A percentile compares a stretch with the other conserved stretches of the same genome.
phyloP scores from a whole-genome alignment of 2,888 invertebrate genomes.

The Acronicta leporina region DNA sequence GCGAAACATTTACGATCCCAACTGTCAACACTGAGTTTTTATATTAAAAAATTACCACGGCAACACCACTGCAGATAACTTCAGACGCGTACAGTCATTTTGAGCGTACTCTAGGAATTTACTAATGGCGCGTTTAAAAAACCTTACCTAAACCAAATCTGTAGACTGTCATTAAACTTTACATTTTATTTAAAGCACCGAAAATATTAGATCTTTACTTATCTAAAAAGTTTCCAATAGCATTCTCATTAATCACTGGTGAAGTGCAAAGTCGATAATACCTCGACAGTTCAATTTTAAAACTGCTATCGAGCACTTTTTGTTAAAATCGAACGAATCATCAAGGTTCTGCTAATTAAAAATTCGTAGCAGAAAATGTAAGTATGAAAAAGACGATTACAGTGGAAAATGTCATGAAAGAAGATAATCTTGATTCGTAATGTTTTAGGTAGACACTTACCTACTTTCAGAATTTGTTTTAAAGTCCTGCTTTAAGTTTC shows the following conservation, averaged over 20 bases:
- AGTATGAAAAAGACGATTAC: constrained; percentile 1
- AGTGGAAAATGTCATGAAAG: constrained; percentile 1
- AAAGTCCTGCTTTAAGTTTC: too few relatives aligned
- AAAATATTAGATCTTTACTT: constrained; percentile 26
- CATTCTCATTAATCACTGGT: constrained; percentile 44
- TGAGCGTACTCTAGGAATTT: too few relatives aligned
- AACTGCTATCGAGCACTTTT: constrained; percentile 39
- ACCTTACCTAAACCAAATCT: too few relatives aligned
- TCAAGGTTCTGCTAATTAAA: constrained; percentile 30
- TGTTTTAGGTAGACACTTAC: too few relatives aligned
- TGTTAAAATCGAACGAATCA: not conserved
- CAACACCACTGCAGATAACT: too few relatives aligned
- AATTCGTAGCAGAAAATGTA: constrained; percentile 13
- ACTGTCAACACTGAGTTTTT: too few relatives aligned
- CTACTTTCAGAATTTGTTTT: too few relatives aligned
- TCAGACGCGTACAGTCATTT: too few relatives aligned
- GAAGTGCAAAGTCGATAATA: constrained; percentile 36
- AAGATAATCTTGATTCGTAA: too few relatives aligned
- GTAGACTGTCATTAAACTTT: constrained; percentile 15
- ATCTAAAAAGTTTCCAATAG: constrained; percentile 22
- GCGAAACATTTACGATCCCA: too few relatives aligned
- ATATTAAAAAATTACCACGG: too few relatives aligned
- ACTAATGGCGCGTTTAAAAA: too few relatives aligned
- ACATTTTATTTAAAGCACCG: constrained; percentile 9
- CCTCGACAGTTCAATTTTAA: constrained; percentile 51